Base-by-base conservation (phyloP, 1,140 invertebrate species). In the honey bee (Apis mellifera) region DNA sequence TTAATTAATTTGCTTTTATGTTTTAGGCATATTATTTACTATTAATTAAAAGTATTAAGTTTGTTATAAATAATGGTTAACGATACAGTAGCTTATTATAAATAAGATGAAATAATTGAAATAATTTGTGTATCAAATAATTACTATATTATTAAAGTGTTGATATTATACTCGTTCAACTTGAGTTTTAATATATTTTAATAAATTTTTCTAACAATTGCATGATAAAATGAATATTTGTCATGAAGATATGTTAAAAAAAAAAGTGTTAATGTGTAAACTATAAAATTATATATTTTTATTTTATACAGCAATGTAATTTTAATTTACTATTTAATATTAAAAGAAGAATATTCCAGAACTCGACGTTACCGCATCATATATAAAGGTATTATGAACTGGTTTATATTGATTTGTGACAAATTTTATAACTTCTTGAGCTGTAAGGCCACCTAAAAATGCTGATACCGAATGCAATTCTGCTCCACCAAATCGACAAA, bases 351-450 rank as follows among this genome's bases (percentile, higher is more conserved):
- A 97, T 55, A 97, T 97, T 74, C 96, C 96, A 65, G 98, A 97
- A 83, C 96, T 98, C 73, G 97, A 98, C 77, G 96, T 97, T 87
- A 99, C 97, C 75, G 97, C 98, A 95, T 99, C 99, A 93, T 99
- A 99, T 86, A 99, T 97, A 93, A 99, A 98, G 1, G 98, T 98
- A 94, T 99, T 99, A 93, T 99, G 96, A 60, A 99, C 95, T 17
- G 99, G 99, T 90, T 98, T 97, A 93, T 99, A 99, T 94, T 99
- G 99, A 89, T 96, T 96, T 2, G 99, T 99, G 66, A 99, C 96
- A n/a, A 99, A 95, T 95, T 99, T 99, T 78, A 99, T 99, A 7
- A 96, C 96, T 95, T 99, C 99, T 89, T 99, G 99, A 19, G 99
- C 98, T 60, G 97, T 97, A 91, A 98, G 97, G 4, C 99, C 99